Evolutionary conservation across 2,797 vertebrate species (phyloP).

Genomic region (Amniataba percoides): DNA sequence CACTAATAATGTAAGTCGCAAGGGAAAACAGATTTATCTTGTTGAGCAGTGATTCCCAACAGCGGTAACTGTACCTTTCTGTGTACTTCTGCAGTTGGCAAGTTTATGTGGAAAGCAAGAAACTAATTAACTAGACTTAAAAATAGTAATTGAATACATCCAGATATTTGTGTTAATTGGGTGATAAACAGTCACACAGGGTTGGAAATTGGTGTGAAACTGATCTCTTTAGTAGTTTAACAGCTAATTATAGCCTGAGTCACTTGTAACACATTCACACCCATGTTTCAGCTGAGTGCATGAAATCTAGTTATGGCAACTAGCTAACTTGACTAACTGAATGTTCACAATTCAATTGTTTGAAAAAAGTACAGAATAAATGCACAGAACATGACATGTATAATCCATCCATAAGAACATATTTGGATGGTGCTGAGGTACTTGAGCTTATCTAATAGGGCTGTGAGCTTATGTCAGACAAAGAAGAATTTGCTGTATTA

Average conservation of each 20-base stretch:
- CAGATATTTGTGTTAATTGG: neutral
- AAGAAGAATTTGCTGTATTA: too few species aligned
- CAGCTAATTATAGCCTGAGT: neutral
- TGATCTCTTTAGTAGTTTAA: neutral
- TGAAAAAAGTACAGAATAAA: too few species aligned
- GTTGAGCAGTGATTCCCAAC: neutral
- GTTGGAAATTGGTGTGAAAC: neutral
- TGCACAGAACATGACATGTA: too few species aligned
- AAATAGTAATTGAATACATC: neutral
- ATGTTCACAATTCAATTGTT: too few species aligned
- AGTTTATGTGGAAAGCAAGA: neutral
- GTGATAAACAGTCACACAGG: neutral
- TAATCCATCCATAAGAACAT: too few species aligned
- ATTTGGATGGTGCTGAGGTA: too few species aligned
- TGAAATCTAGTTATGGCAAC: neutral
- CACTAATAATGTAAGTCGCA: conserved; percentile 86
- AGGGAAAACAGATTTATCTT: neutral
- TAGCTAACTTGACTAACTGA: too few species aligned
- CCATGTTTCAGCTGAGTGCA: too few species aligned
- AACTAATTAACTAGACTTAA: neutral
- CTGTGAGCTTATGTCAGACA: too few species aligned
- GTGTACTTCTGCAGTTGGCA: neutral
- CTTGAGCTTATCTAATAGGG: too few species aligned
- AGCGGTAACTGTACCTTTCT: neutral
- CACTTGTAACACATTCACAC: neutral